Conservation (phyloP, 1,140 invertebrate genomes). For the Oryzaephilus surinamensis region DNA sequence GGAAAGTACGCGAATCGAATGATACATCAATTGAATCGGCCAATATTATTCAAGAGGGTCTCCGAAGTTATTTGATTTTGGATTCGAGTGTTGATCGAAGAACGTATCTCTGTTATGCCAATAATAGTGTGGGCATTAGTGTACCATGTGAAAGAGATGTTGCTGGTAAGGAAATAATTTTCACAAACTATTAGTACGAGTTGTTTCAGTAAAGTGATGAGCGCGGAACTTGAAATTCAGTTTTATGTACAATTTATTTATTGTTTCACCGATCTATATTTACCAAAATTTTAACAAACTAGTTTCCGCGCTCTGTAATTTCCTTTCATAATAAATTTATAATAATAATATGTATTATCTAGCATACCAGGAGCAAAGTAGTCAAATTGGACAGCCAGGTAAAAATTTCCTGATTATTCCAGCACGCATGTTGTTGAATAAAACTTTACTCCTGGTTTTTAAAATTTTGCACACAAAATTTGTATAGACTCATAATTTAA, state of each 20-base stretch:
- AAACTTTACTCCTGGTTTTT: slow-evolving; percentile 27
- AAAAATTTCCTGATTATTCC: slow-evolving; percentile 15
- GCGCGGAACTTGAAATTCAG: too few relatives aligned
- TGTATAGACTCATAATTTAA: too few relatives aligned
- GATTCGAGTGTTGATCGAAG: slow-evolving; percentile 55
- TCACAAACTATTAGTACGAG: too few relatives aligned
- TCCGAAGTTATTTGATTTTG: slow-evolving; percentile 55
- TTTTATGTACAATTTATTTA: too few relatives aligned
- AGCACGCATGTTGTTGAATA: slow-evolving; percentile 6
- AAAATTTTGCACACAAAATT: slow-evolving; percentile 1
- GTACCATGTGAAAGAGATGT: slow-evolving; percentile 70
- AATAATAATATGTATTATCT: slow-evolving; percentile 21
- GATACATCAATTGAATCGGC: slow-evolving; percentile 50
- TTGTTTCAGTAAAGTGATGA: too few relatives aligned
- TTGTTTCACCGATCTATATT: too few relatives aligned
- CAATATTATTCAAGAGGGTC: slow-evolving; percentile 36
- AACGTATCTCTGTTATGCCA: slow-evolving; percentile 73
- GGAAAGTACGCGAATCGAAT: slow-evolving; percentile 75
- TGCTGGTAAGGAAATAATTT: slow-evolving; percentile 62
- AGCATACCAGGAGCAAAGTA: slow-evolving; percentile 46
- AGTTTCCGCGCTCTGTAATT: too few relatives aligned
- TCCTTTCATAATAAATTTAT: slow-evolving; percentile 7
- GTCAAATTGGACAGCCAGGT: slow-evolving; percentile 40
- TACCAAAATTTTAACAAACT: too few relatives aligned
- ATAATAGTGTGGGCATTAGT: slow-evolving; percentile 67